Evolutionary conservation across 1,140 invertebrate genomes (phyloP), one percentile per base, ranked within the genome.

Genomic region (Armadillidium nasatum): DNA sequence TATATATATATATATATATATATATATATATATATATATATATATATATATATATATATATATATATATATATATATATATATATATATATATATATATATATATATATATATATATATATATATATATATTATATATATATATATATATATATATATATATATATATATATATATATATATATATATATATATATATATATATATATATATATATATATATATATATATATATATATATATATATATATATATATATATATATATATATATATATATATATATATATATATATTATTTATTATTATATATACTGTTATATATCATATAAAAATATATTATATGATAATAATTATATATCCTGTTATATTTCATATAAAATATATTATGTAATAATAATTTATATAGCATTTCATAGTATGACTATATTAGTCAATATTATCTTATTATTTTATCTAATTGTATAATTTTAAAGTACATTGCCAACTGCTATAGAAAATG

Each of bases 1-100:
- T 60, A 60, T 60, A 50, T 60, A 60, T 60, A 60, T 60, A 60
- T 60, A 13, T 60, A 15, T 60, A 15, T 19, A 60, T 60, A 60
- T 60, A 60, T n/a, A 13, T 60, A 19, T 60, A 19, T 60, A 19
- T 50, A 15, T 50, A 19, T 60, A 19, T 60, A 19, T 60, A 50
- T 60, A 60, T 60, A 60, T 60, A 50, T 60, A 60, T 60, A 60
- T 60, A 60, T 60, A 50, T 60, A 60, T 60, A 60, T 60, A 60
- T 60, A 60, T 60, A 60, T 60, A 50, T 60, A 60, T 60, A 60
- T 60, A 60, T 60, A 13, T 60, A 15, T 60, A 15, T 19, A 60
- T 60, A 60, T 60, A 60, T n/a, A 13, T 60, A 19, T 60, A 19
- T 60, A 19, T 50, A 15, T 50, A 19, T 60, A 19, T 60, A 19